Percentiles rank a stretch among this genome's conserved stretches.
Conservation (phyloP, 2,888 invertebrate genomes). For the Taphrorychus bicolor region DNA sequence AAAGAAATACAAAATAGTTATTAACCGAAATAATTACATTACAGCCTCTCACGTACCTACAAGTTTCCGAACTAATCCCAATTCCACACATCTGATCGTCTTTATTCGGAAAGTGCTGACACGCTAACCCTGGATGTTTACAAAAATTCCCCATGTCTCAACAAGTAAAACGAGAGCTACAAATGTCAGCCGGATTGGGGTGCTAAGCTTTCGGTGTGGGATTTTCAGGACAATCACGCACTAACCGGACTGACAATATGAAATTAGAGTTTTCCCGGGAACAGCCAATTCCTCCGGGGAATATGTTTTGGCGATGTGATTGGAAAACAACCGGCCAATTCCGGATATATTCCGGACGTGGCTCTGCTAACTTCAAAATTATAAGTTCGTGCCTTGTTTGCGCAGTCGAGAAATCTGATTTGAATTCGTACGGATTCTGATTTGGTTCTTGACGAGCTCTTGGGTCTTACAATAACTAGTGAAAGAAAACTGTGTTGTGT, state of each 20-base stretch:
- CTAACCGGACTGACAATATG: conserved; percentile 46
- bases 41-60: too few relatives aligned
- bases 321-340: conserved; percentile 24
- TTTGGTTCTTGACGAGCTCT: background rate
- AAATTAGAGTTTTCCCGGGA: conserved; percentile 45
- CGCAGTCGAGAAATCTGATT: background rate
- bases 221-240: conserved; percentile 45
- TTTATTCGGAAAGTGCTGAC: conserved; percentile 1
- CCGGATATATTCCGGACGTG: conserved; percentile 14
- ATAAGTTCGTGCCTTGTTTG: conserved; percentile 3
- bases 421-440: background rate
- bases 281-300: conserved; percentile 20
- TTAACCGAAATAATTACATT: too few relatives aligned
- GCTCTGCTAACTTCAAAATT: conserved; percentile 20
- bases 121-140: background rate
- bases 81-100: background rate
- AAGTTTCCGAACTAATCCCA: background rate
- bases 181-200: conserved; percentile 5
- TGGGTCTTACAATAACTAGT: too few relatives aligned
- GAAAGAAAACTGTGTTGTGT: too few relatives aligned
- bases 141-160: conserved; percentile 3
- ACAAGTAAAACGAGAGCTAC: conserved; percentile 2
- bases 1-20: too few relatives aligned
- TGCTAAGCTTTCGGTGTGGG: conserved; percentile 34
- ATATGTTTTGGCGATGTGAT: conserved; percentile 27